Conservation (phyloP, 2,888 invertebrate genomes). For the Zeuzera pyrina region DNA sequence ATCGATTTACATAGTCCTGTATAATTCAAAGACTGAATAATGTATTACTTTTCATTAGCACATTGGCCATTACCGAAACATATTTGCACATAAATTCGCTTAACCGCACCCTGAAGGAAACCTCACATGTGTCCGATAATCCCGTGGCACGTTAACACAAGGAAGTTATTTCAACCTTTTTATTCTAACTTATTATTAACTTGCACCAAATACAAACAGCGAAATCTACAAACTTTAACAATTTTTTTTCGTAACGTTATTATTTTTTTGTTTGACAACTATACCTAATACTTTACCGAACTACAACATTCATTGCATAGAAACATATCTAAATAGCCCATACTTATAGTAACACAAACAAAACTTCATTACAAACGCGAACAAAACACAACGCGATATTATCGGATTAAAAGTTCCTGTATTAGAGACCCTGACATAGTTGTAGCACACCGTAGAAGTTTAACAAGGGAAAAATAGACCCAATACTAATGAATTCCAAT, state of each 20-base stretch:
- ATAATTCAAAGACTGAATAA: slow-evolving; percentile 72
- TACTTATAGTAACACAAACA: slow-evolving; percentile 22
- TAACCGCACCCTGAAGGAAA: slow-evolving; percentile 59
- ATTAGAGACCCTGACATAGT: slow-evolving; percentile 26
- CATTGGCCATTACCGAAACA: slow-evolving; percentile 64
- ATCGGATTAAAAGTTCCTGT: slow-evolving; percentile 36
- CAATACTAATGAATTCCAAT: slow-evolving; percentile 49
- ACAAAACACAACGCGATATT: slow-evolving; percentile 28
- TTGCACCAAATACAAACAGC: no score
- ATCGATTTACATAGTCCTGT: slow-evolving; percentile 72
- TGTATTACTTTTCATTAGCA: slow-evolving; percentile 73
- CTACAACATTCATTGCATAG: no score
- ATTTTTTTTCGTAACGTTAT: no score
- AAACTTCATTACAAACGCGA: slow-evolving; percentile 33
- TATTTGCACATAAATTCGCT: slow-evolving; percentile 71
- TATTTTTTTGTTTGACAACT: no score
- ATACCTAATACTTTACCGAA: no score
- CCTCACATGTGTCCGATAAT: slow-evolving; percentile 52
- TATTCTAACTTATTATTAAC: no score
- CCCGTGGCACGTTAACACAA: slow-evolving; percentile 42
- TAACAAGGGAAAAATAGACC: slow-evolving; percentile 33
- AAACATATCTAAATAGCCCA: no score
- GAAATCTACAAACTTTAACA: no score
- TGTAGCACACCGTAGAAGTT: slow-evolving; percentile 23
- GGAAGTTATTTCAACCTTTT: no score